A percentile compares a stretch with the other conserved stretches of the same genome.
Conservation (phyloP, 1,140 invertebrate genomes). For the Saccostrea echinata region DNA sequence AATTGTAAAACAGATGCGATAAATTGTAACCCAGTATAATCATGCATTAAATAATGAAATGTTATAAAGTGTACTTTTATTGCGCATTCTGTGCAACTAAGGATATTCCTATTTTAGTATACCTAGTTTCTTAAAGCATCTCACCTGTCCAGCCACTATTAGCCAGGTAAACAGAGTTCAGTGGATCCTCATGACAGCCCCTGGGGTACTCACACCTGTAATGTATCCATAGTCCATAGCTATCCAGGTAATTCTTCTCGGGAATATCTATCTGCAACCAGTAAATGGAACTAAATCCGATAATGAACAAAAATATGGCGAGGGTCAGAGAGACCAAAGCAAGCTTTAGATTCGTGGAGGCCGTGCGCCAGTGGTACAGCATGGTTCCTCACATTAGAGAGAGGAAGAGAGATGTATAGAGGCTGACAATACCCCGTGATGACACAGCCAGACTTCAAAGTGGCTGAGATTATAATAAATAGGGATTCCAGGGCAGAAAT, state of each 20-base stretch:
- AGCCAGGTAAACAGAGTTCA: constrained; percentile 11
- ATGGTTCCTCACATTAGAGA: not conserved
- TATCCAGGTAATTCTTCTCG: not conserved
- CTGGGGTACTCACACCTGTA: not conserved
- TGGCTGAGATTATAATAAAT: not conserved
- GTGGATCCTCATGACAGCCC: constrained; percentile 6
- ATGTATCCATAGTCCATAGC: not conserved
- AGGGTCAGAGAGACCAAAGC: not conserved
- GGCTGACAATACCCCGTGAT: not conserved
- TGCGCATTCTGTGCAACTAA: too few species aligned
- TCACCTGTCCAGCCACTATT: constrained; percentile 12
- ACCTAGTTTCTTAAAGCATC: not conserved
- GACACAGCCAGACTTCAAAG: not conserved
- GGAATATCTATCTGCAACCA: not conserved
- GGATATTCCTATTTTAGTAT: too few species aligned
- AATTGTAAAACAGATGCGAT: too few species aligned
- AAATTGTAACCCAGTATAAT: too few species aligned
- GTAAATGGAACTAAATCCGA: not conserved
- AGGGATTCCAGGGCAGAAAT: not conserved
- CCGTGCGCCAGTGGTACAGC: constrained; percentile 7
- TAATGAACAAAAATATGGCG: not conserved
- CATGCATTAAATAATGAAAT: too few species aligned
- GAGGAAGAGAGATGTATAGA: not conserved
- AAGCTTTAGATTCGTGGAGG: not conserved
- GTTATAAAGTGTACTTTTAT: too few species aligned